Evolutionary conservation across 2,797 vertebrate genomes (phyloP), one percentile per base, ranked within the genome.

Genomic region (Echiichthys vipera): DNA sequence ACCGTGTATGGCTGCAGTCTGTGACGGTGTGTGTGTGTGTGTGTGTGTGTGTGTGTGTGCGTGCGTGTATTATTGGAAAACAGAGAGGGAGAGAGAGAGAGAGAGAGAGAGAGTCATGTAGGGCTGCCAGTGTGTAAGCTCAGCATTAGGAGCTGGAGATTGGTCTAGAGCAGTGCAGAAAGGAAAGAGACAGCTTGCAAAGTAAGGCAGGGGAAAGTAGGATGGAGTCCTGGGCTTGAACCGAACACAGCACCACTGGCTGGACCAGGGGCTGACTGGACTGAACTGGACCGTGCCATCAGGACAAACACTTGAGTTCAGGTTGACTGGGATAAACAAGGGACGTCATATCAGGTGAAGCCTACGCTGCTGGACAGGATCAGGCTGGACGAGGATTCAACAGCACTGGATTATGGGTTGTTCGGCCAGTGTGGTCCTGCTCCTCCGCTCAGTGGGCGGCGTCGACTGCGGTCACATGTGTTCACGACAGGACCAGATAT

Each of bases 401-500:
- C 53, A 56, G 72, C 61, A 37, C 62, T 27, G 83, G 78, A 90
- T 75, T 89, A 99, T 99, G 98, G 98, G 98, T 85, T 99, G 97
- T 92, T 95, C 96, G 57, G 95, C 96, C 94, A 99, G 97, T 79
- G 96, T 96, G 93, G 96, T 98, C 92, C 95, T 99, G 86, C 96
- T 98, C 54, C 95, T 98, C 67, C 96, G 95, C 71, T 96, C 96
- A 57, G 96, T 98, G 94, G 96, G 97, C 87, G 96, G 96, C 90
- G 95, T 96, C 81, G 97, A 96, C 95, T 98, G 96, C 91, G 94
- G 95, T 79, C 96, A 96, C 92, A 96, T 97, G 93, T 97, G 96
- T 89, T 94, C 95, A 47, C 90, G 95, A 83, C 95, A 93, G 88
- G 96, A 98, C 92, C 96, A 95, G 93, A 93, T 95, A 81, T 97